phyloP scores from a whole-genome alignment of 1,140 invertebrate species.

The Drosophila ananassae region DNA sequence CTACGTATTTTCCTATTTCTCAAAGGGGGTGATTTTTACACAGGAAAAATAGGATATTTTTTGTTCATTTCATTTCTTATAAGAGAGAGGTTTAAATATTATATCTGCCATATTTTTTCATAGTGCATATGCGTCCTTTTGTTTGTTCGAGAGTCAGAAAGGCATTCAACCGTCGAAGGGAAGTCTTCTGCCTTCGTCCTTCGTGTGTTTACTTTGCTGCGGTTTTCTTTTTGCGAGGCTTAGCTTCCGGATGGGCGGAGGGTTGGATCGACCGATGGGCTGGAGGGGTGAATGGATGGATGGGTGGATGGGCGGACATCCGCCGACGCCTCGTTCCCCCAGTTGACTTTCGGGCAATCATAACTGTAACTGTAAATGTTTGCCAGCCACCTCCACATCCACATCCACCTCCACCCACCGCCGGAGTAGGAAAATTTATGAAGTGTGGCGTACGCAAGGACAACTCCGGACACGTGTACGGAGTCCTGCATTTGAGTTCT shows the following conservation, averaged over 20 bases:
- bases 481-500: constrained; percentile 70
- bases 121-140: constrained; percentile 13
- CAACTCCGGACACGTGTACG: constrained; percentile 47
- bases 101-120: neutral
- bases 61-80: neutral
- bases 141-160: constrained; percentile 59
- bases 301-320: constrained; percentile 58
- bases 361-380: constrained; percentile 80
- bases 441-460: constrained; percentile 79
- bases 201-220: constrained; percentile 69
- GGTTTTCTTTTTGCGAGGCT: constrained; percentile 72
- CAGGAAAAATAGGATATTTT: neutral
- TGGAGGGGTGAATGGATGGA: constrained; percentile 3
- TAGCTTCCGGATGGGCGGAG: constrained; percentile 58
- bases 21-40: constrained; percentile 13
- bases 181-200: constrained; percentile 45
- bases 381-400: neutral
- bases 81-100: neutral
- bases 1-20: constrained; percentile 23
- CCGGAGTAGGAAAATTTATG: constrained; percentile 71
- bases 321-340: constrained; percentile 48
- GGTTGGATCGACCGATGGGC: constrained; percentile 7
- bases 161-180: constrained; percentile 54
- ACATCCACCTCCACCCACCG: neutral
- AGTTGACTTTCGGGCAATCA: constrained; percentile 80